A percentile compares a stretch with the other conserved stretches of the same genome.
Evolutionary conservation across 1,140 invertebrate genomes (phyloP).

Genomic region (Papilio dardanus): DNA sequence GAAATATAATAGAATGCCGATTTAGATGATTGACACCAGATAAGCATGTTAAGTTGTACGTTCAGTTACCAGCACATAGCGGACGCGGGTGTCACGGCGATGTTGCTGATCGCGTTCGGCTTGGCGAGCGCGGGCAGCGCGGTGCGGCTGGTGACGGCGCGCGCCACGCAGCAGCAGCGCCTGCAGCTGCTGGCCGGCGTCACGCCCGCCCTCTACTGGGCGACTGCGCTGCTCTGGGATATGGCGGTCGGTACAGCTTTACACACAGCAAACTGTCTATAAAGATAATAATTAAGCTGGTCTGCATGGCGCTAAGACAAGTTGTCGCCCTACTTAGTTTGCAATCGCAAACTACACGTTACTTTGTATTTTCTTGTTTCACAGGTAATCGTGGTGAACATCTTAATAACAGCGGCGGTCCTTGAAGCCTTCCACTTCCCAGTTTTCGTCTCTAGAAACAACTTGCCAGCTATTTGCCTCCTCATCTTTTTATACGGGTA

Average conservation of each 20-base stretch:
- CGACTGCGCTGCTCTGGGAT: constrained; percentile 84
- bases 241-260: constrained; percentile 78
- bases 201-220: constrained; percentile 84
- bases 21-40: too few species aligned
- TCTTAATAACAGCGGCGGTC: constrained; percentile 82
- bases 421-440: constrained; percentile 85
- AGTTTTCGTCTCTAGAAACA: constrained; percentile 85
- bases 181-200: constrained; percentile 85
- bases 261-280: too few species aligned
- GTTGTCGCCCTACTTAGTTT: too few species aligned
- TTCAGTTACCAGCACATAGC: constrained; percentile 86
- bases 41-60: too few species aligned
- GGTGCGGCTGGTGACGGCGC: constrained; percentile 84
- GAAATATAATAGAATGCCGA: too few species aligned
- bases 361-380: too few species aligned
- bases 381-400: constrained; percentile 80
- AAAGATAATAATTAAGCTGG: too few species aligned
- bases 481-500: constrained; percentile 85
- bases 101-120: constrained; percentile 84
- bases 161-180: constrained; percentile 84
- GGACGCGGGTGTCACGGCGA: constrained; percentile 85
- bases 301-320: too few species aligned
- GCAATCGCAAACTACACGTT: too few species aligned
- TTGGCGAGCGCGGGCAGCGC: constrained; percentile 84
- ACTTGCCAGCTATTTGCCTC: constrained; percentile 84